Conservation (phyloP, 1,140 invertebrate genomes). For the Eulimnadia texana region DNA sequence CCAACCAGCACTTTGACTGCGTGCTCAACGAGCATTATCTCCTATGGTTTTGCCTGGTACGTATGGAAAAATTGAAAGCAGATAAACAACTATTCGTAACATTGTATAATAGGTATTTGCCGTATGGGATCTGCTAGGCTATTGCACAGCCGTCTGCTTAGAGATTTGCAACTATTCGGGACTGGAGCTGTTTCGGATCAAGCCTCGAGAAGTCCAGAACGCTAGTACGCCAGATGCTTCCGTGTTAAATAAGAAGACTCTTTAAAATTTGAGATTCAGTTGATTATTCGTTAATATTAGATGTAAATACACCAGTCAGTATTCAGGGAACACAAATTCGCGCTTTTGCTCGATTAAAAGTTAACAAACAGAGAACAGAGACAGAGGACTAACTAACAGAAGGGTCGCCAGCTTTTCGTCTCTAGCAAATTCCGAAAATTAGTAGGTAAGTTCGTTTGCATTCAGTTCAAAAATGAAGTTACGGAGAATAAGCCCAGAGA, state of each 20-base stretch:
- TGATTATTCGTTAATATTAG: no score
- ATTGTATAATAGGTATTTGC: conserved; percentile 50
- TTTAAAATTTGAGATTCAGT: neutral
- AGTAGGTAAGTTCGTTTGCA: no score
- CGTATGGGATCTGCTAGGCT: conserved; percentile 61
- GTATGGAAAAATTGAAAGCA: conserved; percentile 25
- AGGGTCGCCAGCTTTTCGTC: no score
- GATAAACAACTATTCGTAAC: neutral
- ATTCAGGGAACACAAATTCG: no score
- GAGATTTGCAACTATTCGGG: conserved; percentile 81
- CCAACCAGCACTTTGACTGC: conserved; percentile 98
- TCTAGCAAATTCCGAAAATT: no score
- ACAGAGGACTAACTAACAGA: no score
- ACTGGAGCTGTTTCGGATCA: conserved; percentile 70
- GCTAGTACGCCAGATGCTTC: neutral
- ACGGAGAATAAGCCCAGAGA: no score
- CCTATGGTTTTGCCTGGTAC: conserved; percentile 76
- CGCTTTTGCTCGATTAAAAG: no score
- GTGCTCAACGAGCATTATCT: conserved; percentile 78
- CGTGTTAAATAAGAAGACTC: neutral
- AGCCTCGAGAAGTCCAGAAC: conserved; percentile 16
- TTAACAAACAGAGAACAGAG: no score
- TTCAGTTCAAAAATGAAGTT: no score
- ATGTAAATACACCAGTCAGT: no score
- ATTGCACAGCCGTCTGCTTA: conserved; percentile 60